phyloP scores from a whole-genome alignment of 2,888 invertebrate species.

The Agrotis puta region DNA sequence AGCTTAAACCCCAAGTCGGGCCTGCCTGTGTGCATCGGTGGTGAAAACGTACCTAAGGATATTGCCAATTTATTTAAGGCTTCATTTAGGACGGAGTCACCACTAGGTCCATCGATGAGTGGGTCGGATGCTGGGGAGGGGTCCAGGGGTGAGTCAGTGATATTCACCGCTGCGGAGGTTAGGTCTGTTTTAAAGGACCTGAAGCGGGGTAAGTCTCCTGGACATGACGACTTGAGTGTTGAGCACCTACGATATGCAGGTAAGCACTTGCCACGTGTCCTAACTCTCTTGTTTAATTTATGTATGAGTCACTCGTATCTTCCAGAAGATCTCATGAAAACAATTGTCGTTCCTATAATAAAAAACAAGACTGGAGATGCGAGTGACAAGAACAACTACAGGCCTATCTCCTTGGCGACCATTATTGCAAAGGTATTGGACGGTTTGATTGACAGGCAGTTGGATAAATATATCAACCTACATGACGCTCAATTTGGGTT shows the following conservation, averaged over 20 bases:
- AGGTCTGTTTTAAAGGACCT: neutral
- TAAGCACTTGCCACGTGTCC: no score
- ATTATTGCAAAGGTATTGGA: neutral
- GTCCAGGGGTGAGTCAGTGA: neutral
- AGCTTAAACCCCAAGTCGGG: neutral
- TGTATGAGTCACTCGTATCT: slow-evolving; percentile 6
- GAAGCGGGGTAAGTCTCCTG: neutral
- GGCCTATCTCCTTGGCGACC: neutral
- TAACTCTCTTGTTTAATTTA: neutral
- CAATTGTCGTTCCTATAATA: slow-evolving; percentile 4
- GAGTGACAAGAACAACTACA: slow-evolving; percentile 6
- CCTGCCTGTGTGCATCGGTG: no score
- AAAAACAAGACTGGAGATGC: neutral
- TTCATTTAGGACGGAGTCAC: no score
- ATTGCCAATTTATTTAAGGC: no score
- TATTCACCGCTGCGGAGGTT: neutral
- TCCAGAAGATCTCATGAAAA: slow-evolving; percentile 1
- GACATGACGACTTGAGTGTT: neutral
- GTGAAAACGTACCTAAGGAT: no score
- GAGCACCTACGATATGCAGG: neutral
- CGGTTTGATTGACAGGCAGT: no score
- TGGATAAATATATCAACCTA: no score
- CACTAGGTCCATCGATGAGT: neutral
- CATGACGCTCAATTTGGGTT: no score
- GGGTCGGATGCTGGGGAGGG: neutral